Evolutionary conservation across 1,140 invertebrate genomes (phyloP).

Genomic region (Wiebesia pumilae): DNA sequence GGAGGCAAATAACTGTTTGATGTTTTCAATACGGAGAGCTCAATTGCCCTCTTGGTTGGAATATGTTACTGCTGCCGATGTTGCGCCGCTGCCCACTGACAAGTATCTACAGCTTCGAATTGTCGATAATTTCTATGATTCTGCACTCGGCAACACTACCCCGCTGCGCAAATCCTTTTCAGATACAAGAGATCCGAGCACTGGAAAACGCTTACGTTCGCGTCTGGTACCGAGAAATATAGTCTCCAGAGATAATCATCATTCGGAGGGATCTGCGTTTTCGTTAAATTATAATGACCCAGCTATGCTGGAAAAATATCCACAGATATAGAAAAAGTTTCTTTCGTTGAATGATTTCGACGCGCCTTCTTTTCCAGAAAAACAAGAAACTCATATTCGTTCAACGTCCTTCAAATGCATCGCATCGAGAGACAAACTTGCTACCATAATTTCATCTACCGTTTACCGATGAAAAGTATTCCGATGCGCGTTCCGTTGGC

Average conservation of each 20-base stretch:
- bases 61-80: not conserved
- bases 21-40: not conserved
- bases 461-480: too few relatives aligned
- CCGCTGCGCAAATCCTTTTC: not conserved
- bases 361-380: too few relatives aligned
- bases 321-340: too few relatives aligned
- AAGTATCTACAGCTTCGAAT: not conserved
- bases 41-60: not conserved
- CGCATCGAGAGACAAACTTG: too few relatives aligned
- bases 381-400: too few relatives aligned
- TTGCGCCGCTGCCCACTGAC: not conserved
- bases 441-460: too few relatives aligned
- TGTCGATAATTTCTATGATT: conserved; percentile 40
- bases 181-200: not conserved
- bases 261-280: not conserved
- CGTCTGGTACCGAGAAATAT: conserved; percentile 7
- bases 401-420: too few relatives aligned
- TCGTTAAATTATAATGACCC: not conserved
- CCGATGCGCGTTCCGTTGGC: too few relatives aligned
- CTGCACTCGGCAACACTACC: not conserved
- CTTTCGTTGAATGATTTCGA: too few relatives aligned
- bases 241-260: not conserved
- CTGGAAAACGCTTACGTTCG: too few relatives aligned
- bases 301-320: not conserved
- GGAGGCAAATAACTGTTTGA: conserved; percentile 46